Evolutionary conservation across 2,797 vertebrate species (phyloP), one percentile per base, ranked within the genome.

Genomic region (Siniperca obscura): DNA sequence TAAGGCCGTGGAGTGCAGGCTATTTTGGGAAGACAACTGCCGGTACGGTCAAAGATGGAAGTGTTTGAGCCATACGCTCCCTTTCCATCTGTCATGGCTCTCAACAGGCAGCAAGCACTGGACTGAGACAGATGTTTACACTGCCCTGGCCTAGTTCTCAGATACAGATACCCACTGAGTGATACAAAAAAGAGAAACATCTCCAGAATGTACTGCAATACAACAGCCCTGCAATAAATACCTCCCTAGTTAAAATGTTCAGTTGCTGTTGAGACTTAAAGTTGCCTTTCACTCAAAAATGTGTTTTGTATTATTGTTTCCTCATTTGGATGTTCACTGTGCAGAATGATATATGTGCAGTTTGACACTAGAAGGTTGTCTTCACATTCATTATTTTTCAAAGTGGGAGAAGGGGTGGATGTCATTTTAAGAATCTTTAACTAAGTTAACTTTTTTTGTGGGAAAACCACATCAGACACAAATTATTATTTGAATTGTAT

Each of bases 21-120:
- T 98, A 98, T 98, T 98, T 97, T 96, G 90, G 96, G 96, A 96
- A 19, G 90, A 93, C 97, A 96, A 94, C 96, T 97, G 96, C 78
- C 90, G 82, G 92, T 80, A 86, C 70, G 78, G 90, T 95, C 94
- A 93, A 89, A 91, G 94, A 95, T 93, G 81, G 91, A 84, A 80
- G 91, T 82, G 91, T 94, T 87, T 83, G 90, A 92, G 93, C 84
- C 87, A 66, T 88, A 78, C 76, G 44, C 90, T 90, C 89, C 87
- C 87, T 87, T 77, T 88, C 95, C 95, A 95, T 95, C 92, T 96
- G 95, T 94, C 91, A 85, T 42, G 73, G 87, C 87, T 84, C 91
- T 91, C 92, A 91, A 93, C 89, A 91, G 93, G 88, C 88, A 68
- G 84, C 53, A 19, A 80, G 82, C 57, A 6, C 81, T 70, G 82